Conservation (phyloP, 2,797 vertebrate genomes). For the Hippocampus kuda region DNA sequence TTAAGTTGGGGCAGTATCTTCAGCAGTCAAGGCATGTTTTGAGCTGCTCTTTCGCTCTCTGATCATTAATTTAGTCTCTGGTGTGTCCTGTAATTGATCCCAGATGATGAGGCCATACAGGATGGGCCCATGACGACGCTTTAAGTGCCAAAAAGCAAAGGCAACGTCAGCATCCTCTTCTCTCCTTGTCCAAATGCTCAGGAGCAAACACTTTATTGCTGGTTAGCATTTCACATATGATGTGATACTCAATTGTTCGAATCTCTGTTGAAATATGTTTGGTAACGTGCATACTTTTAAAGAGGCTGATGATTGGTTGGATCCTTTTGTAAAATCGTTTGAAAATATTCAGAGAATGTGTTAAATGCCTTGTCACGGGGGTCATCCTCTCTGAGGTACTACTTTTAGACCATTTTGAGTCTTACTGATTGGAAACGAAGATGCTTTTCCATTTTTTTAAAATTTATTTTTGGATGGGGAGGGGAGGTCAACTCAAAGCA, state of each 20-base stretch:
- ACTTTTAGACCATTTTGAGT: not conserved
- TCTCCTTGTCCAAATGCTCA: constrained; percentile 21
- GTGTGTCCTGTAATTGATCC: constrained; percentile 67
- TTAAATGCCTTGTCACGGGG: no score
- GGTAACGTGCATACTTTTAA: constrained; percentile 4
- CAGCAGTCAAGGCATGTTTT: not conserved
- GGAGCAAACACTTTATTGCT: constrained; percentile 25
- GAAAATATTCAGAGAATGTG: constrained; percentile 19
- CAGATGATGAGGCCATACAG: constrained; percentile 52
- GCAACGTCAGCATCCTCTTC: constrained; percentile 58
- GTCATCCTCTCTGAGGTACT: no score
- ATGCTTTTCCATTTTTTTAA: no score
- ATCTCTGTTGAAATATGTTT: not conserved
- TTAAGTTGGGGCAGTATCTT: not conserved
- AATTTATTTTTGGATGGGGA: no score
- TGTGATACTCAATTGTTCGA: not conserved
- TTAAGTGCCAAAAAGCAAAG: constrained; percentile 44
- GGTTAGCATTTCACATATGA: constrained; percentile 40
- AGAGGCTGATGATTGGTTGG: constrained; percentile 25
- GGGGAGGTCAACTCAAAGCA: no score
- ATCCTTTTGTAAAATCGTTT: constrained; percentile 29
- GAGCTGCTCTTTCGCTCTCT: constrained; percentile 4
- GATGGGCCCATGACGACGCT: constrained; percentile 48
- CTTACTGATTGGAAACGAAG: no score
- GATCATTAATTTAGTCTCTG: constrained; percentile 54